Conservation (phyloP, 1,140 invertebrate species). For the Leucophenga varia region DNA sequence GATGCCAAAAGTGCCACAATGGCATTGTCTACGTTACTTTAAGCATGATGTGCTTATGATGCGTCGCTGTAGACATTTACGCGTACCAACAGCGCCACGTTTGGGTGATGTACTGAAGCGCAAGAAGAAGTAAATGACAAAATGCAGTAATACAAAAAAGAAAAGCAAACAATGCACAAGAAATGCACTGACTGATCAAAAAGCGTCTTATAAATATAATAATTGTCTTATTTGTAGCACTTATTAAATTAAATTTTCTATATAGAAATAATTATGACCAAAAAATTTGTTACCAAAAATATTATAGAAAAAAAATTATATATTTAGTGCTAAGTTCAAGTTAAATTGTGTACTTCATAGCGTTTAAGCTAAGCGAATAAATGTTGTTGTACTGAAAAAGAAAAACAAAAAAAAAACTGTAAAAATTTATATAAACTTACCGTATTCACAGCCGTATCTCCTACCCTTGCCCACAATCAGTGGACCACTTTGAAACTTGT, state of each 20-base stretch:
- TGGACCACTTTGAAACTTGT: slow-evolving; percentile 23
- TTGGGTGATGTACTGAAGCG: slow-evolving; percentile 45
- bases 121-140: slow-evolving; percentile 37
- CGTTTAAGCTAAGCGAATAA: slow-evolving; percentile 59
- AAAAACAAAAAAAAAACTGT: no score
- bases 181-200: slow-evolving; percentile 39
- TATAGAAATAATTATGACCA: slow-evolving; percentile 35
- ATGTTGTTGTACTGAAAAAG: slow-evolving; percentile 31
- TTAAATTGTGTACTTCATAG: slow-evolving; percentile 59
- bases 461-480: slow-evolving; percentile 33
- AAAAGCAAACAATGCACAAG: slow-evolving; percentile 7
- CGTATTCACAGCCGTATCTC: slow-evolving; percentile 45
- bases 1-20: slow-evolving; percentile 67
- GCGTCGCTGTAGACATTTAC: slow-evolving; percentile 64
- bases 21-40: slow-evolving; percentile 76
- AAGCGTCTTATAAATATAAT: slow-evolving; percentile 17
- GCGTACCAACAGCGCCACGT: slow-evolving; percentile 46
- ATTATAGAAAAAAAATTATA: slow-evolving; percentile 55
- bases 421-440: slow-evolving; percentile 41
- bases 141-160: no score
- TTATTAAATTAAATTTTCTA: slow-evolving; percentile 17
- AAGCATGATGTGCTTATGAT: slow-evolving; percentile 69
- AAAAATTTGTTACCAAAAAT: slow-evolving; percentile 57
- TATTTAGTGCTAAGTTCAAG: no score
- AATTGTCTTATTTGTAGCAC: no score